phyloP scores from a whole-genome alignment of 2,888 invertebrate species.

The Chrysolina oricalcia region DNA sequence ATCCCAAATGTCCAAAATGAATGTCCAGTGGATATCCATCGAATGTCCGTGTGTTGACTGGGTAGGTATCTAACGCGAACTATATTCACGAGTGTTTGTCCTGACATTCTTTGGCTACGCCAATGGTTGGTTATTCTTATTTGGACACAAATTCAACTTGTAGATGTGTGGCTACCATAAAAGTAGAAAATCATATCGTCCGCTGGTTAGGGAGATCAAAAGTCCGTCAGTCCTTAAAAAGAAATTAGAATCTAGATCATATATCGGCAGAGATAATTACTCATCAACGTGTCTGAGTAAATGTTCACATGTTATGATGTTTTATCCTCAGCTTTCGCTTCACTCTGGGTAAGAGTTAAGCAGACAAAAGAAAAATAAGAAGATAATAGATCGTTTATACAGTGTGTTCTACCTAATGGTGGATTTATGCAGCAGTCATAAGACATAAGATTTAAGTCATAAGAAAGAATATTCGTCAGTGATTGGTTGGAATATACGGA shows the following conservation, averaged over 20 bases:
- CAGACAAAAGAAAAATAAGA: not conserved
- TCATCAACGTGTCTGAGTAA: conserved; percentile 35
- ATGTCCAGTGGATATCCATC: too few relatives aligned
- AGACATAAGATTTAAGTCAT: too few relatives aligned
- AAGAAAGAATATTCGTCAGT: too few relatives aligned
- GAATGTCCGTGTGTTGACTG: too few relatives aligned
- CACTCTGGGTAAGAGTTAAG: not conserved
- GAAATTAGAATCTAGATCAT: conserved; percentile 41
- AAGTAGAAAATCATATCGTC: conserved; percentile 38
- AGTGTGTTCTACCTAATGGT: too few relatives aligned
- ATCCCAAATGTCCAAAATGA: too few relatives aligned
- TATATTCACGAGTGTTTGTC: not conserved
- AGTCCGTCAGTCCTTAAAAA: conserved; percentile 40
- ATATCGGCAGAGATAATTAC: conserved; percentile 33
- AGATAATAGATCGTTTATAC: too few relatives aligned
- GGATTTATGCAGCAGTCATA: too few relatives aligned
- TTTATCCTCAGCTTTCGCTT: not conserved
- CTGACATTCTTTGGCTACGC: conserved; percentile 4
- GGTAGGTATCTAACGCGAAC: not conserved
- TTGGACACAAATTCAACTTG: conserved; percentile 26
- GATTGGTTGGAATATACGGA: too few relatives aligned
- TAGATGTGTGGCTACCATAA: conserved; percentile 25
- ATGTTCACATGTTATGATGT: conserved; percentile 41
- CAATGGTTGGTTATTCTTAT: conserved; percentile 25
- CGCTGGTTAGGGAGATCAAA: conserved; percentile 41